Evolutionary conservation across 2,888 invertebrate species (phyloP), one percentile per base, ranked within the genome.

Genomic region (Monoplex corrugatus): DNA sequence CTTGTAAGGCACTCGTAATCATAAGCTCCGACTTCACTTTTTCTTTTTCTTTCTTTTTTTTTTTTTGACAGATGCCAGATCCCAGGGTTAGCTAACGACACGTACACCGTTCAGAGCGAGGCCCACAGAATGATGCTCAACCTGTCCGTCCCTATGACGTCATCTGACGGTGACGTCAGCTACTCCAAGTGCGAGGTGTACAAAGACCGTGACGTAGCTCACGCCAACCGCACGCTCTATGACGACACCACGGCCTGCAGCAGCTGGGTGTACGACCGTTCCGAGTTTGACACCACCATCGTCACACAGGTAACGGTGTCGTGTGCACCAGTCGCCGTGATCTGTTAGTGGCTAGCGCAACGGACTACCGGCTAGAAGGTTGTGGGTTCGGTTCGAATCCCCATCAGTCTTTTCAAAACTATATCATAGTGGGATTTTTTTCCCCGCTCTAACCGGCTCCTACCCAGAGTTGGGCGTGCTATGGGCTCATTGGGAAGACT

Each of bases 131-230:
- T 5, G 80, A 23, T 28, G 28, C n/a, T 84, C 57, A 84, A 84
- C 57, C 84, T 57, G 50, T 57, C 57, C 84, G 35, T 57, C 32
- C 57, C 84, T 8, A 43, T 44, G 44, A 80, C 44, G 40, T 80
- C 44, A 43, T 43, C 28, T 28, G 40, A 80, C 43, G 40, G 44
- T 43, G 44, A 80, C 43, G 23, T 40, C 23, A 80, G 40, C 44
- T 80, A 40, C 32, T 80, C 40, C 43, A 38, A 80, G 40, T 80
- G 80, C 35, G 80, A 80, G 23, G 40, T 80, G 40, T 80, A 80
- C 80, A 80, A 43, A 35, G 32, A 75, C 32, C 75, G 80, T 43
- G 28, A 38, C 43, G 43, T 5, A 35, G 2, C 5, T 13, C 10
- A 35, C 80, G 28, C 28, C 43, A 80, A 43, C 43, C n/a, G 28